Evolutionary conservation across 2,888 invertebrate species (phyloP), one percentile per base, ranked within the genome.

Genomic region (Tiphia femorata): DNA sequence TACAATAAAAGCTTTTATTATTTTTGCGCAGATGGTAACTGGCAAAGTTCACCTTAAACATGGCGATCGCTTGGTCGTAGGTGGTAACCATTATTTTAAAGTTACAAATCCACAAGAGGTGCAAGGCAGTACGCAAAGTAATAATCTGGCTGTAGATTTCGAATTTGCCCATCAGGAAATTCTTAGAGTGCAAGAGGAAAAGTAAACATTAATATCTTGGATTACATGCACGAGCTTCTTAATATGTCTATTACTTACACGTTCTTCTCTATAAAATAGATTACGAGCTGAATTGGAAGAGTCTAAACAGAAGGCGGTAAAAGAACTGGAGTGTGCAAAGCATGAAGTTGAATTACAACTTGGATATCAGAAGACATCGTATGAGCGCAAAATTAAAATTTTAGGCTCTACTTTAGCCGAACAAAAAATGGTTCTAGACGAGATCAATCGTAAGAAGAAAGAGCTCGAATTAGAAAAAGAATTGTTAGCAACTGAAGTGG

Each of bases 81-180:
- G 87, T 12, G 87, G 87, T 1, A 86, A 86, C 52, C 87, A 88
- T 69, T 88, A 86, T 69, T 88, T 88, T 65, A 85, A 87, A 63
- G 84, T 88, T 7, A 85, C 85, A 51, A 86, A 86, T 79, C 86
- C 87, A 0, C 76, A 81, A 40, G 79, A 82, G 23, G 75, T 79
- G 19, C 73, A 76, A 29, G 73, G 66, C 29, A 68, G 66, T 41
- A 57, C 62, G 12, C 70, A 72, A 40, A 64, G 64, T 44, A 64
- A 73, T 7, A 60, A 69, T 8, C 75, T 83, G 66, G 76, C 84
- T 10, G 82, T 85, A 14, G 87, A 88, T 62, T 88, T 85, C 61
- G 85, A 86, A 69, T 83, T 84, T 68, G 87, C 87, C 2, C 85
- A 87, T 70, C 84, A 86, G 62, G 87, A 88, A 76, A 84, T 88